Percentiles rank a stretch among this genome's conserved stretches.
Conservation (phyloP, 2,113 vertebrate species). For the Rhinopomastus cyanomelas region DNA sequence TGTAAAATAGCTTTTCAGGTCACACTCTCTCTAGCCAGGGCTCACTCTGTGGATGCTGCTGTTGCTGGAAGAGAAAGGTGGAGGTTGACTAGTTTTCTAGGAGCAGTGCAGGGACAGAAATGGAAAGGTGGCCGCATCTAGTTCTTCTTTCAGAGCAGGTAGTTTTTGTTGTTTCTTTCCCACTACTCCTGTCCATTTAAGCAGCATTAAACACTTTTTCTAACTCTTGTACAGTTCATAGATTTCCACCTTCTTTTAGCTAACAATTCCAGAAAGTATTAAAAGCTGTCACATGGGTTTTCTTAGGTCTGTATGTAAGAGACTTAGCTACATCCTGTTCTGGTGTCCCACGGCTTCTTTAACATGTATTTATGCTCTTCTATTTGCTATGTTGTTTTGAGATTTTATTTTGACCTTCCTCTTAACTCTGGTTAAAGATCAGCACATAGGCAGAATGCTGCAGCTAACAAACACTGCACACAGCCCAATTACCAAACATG, state of each 20-base stretch:
- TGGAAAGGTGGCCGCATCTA: neutral
- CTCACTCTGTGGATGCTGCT: neutral
- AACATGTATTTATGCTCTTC: neutral
- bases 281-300: neutral
- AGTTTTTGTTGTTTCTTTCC: neutral
- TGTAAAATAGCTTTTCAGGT: neutral
- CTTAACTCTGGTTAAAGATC: neutral
- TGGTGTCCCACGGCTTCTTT: neutral
- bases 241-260: neutral
- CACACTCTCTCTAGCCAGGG: neutral
- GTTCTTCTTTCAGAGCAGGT: neutral
- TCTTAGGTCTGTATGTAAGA: neutral
- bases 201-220: neutral
- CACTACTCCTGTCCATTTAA: neutral
- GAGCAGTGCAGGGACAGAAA: neutral
- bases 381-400: neutral
- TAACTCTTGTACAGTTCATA: neutral
- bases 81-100: neutral
- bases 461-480: neutral
- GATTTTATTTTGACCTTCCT: neutral
- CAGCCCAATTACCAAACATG: neutral
- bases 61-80: neutral
- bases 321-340: neutral
- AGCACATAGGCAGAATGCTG: neutral
- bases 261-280: neutral